Evolutionary conservation across 2,113 vertebrate genomes (phyloP).

Genomic region (Limanda limanda): DNA sequence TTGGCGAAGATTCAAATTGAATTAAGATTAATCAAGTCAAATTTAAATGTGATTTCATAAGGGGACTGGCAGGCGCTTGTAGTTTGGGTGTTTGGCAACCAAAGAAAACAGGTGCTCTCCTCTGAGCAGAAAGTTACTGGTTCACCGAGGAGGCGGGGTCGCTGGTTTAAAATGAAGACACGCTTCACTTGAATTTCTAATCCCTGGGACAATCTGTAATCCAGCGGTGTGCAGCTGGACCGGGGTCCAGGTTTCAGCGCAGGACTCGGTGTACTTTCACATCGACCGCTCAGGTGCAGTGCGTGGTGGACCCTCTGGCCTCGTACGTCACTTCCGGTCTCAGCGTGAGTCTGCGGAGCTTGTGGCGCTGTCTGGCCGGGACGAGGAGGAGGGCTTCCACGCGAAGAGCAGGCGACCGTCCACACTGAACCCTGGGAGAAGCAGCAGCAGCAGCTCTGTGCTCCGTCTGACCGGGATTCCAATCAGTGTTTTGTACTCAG

Average conservation of each 20-base stretch:
- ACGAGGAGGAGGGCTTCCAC: slow-evolving; percentile 5
- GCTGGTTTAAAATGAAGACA: background rate
- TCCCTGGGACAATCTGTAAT: background rate
- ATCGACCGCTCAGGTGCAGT: slow-evolving; percentile 59
- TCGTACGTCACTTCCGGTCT: slow-evolving; percentile 79
- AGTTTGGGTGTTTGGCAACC: background rate
- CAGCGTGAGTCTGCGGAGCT: slow-evolving; percentile 22
- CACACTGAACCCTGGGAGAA: slow-evolving; percentile 28
- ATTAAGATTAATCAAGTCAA: too few relatives aligned
- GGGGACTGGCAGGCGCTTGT: background rate
- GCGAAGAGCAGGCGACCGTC: slow-evolving; percentile 44
- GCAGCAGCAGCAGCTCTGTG: background rate
- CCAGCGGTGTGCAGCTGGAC: background rate
- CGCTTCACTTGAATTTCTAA: background rate
- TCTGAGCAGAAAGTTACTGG: background rate
- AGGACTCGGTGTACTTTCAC: slow-evolving; percentile 65
- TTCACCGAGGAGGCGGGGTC: background rate
- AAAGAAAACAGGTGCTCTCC: background rate
- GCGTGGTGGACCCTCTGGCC: slow-evolving; percentile 52
- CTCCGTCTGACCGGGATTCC: slow-evolving; percentile 8
- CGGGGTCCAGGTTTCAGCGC: slow-evolving; percentile 30
- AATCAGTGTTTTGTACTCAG: background rate
- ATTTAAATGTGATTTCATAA: too few relatives aligned
- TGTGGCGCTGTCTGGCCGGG: slow-evolving; percentile 7
- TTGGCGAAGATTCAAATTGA: too few relatives aligned